Evolutionary conservation across 2,888 invertebrate species (phyloP).

Genomic region (Disparrhopalites patrizii): DNA sequence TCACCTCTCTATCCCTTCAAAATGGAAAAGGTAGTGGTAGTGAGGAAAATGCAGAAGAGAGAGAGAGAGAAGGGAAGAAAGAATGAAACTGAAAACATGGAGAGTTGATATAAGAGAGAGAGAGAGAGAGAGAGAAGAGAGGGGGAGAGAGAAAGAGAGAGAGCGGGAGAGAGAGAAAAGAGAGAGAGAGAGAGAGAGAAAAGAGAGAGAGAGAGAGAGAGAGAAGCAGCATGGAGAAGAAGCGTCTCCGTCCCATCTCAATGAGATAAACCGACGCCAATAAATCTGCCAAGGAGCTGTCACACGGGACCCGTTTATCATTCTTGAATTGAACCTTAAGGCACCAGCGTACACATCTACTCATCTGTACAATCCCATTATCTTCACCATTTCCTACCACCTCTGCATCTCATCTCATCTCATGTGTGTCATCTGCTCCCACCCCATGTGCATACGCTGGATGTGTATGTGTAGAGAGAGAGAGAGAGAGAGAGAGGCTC

Average conservation of each 20-base stretch:
- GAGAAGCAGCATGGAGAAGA: conserved; percentile 6
- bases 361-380: conserved; percentile 36
- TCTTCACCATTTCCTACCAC: conserved; percentile 33
- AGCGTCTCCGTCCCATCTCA: conserved; percentile 38
- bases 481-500: no score
- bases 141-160: no score
- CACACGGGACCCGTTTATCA: conserved; percentile 46
- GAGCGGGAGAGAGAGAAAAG: background rate
- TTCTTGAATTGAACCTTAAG: conserved; percentile 48
- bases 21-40: no score
- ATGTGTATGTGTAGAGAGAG: no score
- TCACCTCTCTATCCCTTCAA: no score
- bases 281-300: conserved; percentile 47
- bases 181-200: background rate
- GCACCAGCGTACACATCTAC: conserved; percentile 33
- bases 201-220: conserved; percentile 5
- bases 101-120: conserved; percentile 1
- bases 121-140: conserved; percentile 4
- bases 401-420: conserved; percentile 33
- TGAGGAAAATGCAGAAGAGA: conserved; percentile 21
- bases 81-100: conserved; percentile 1
- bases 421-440: conserved; percentile 32
- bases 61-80: conserved; percentile 9
- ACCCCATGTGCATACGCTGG: conserved; percentile 18
- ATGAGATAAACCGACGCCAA: conserved; percentile 47